Percentiles rank a stretch among this genome's conserved stretches.
phyloP scores from a whole-genome alignment of 2,113 vertebrate genomes.

The Myotis brandtii region DNA sequence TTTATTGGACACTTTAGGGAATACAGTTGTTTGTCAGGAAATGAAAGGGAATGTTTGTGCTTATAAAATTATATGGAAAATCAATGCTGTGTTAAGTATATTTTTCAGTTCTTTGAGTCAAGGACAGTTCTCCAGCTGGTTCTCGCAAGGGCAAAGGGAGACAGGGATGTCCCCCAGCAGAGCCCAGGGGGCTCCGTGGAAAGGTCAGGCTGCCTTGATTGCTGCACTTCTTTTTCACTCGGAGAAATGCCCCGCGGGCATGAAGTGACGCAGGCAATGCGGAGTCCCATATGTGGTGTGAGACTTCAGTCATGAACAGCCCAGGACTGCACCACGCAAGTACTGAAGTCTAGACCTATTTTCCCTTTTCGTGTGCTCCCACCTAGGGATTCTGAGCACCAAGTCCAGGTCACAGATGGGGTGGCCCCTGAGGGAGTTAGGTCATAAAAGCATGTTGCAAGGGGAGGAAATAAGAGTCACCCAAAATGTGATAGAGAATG shows the following conservation, averaged over 20 bases:
- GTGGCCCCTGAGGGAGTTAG: fast-evolving
- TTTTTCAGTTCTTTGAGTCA: slow-evolving; percentile 72
- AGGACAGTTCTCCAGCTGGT: slow-evolving; percentile 65
- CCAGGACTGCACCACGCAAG: fast-evolving
- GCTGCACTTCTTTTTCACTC: background rate
- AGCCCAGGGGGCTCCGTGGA: background rate
- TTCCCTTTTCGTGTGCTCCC: background rate
- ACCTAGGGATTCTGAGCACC: background rate
- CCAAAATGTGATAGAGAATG: background rate
- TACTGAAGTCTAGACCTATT: background rate
- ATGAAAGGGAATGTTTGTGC: slow-evolving; percentile 82
- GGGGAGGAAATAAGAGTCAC: background rate
- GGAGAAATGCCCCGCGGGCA: background rate
- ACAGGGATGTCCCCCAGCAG: background rate
- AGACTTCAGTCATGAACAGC: background rate
- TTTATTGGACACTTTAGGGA: slow-evolving; percentile 79
- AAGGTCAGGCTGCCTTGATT: slow-evolving; percentile 46
- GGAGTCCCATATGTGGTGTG: background rate
- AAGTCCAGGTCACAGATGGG: background rate
- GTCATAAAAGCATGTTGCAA: background rate
- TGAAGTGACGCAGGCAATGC: background rate
- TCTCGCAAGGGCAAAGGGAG: slow-evolving; percentile 63
- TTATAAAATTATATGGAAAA: slow-evolving; percentile 82
- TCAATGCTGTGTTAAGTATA: slow-evolving; percentile 77
- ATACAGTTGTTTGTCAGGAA: slow-evolving; percentile 81